These are phyloP conservation scores for Philotrypesis tridentata DNA, from an alignment of 1,140 invertebrate genomes.

Conservation along the genomic window DNA sequence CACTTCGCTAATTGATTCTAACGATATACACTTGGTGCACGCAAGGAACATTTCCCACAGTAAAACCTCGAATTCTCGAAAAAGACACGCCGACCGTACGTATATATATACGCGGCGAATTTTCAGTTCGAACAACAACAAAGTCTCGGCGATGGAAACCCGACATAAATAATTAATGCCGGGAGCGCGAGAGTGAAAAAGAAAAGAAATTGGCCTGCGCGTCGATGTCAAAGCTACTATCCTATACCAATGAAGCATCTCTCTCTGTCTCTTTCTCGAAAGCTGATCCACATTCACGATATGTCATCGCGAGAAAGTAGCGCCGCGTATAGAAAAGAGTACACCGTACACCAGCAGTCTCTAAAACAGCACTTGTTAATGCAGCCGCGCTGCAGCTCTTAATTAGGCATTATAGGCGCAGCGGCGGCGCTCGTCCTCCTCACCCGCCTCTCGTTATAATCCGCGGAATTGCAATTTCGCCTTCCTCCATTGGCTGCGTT, in stretches of 20 bases:
- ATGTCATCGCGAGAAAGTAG: conserved; percentile 40
- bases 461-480: neutral
- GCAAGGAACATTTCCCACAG: too few species aligned
- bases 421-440: neutral
- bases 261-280: conserved; percentile 30
- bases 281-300: conserved; percentile 31
- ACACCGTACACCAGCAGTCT: too few species aligned
- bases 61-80: too few species aligned
- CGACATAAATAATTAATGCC: conserved; percentile 26
- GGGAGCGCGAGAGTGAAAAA: neutral
- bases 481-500: neutral
- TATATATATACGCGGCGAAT: too few species aligned
- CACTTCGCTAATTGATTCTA: too few species aligned
- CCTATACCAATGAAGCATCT: conserved; percentile 9
- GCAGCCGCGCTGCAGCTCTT: neutral
- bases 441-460: neutral
- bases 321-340: neutral
- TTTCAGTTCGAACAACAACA: too few species aligned
- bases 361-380: conserved; percentile 1
- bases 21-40: too few species aligned
- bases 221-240: neutral
- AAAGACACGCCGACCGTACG: too few species aligned
- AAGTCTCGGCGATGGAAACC: neutral
- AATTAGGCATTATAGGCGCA: conserved; percentile 33
- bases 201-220: neutral